Evolutionary conservation across 2,888 invertebrate genomes (phyloP).

Genomic region (Drymonia ruficornis): DNA sequence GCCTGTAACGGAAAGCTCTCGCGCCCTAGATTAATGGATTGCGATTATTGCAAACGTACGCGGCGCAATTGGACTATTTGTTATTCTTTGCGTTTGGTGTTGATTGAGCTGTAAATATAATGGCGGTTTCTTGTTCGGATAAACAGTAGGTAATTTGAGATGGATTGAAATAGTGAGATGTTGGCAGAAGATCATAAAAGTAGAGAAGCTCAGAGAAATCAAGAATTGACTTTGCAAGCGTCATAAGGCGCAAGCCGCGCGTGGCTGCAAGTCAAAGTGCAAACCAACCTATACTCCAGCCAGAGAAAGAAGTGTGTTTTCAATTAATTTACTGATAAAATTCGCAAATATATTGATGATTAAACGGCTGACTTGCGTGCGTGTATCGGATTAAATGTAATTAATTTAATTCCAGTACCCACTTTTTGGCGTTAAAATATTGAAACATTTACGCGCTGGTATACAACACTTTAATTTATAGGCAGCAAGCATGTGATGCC

Average conservation of each 20-base stretch:
- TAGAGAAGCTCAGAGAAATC: no score
- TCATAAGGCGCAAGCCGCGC: no score
- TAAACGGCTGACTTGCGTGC: slow-evolving; percentile 23
- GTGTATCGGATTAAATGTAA: slow-evolving; percentile 23
- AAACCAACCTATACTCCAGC: no score
- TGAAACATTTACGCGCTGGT: slow-evolving; percentile 17
- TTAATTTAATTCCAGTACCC: slow-evolving; percentile 24
- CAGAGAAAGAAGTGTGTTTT: background rate
- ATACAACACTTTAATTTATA: slow-evolving; percentile 18
- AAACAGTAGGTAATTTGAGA: background rate
- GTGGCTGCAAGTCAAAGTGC: no score
- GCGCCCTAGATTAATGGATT: slow-evolving; percentile 68
- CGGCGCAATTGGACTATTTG: slow-evolving; percentile 17
- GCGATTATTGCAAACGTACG: slow-evolving; percentile 59
- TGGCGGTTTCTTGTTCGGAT: slow-evolving; percentile 7
- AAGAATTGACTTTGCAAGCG: no score
- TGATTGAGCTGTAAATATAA: slow-evolving; percentile 9
- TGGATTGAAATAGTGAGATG: no score
- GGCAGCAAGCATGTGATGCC: slow-evolving; percentile 20
- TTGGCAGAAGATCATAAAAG: no score
- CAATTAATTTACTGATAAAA: background rate
- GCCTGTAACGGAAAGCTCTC: slow-evolving; percentile 67
- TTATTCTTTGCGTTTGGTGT: slow-evolving; percentile 34
- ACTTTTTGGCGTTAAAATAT: slow-evolving; percentile 25
- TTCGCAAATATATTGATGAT: slow-evolving; percentile 16